Conservation (phyloP, 2,888 invertebrate genomes). For the Dendrolimus pini region DNA sequence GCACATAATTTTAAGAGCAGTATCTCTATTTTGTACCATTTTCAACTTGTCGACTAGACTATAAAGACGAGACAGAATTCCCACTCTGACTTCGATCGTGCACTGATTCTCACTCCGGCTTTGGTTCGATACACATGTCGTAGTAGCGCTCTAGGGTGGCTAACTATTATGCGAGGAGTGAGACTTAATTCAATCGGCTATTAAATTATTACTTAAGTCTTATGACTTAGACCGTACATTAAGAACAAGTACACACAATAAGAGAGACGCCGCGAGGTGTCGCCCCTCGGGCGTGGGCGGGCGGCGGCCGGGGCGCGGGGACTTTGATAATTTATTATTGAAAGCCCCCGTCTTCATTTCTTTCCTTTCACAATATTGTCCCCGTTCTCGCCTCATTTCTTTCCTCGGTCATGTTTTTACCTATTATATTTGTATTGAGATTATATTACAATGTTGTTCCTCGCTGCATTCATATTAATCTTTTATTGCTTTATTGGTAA, state of each 20-base stretch:
- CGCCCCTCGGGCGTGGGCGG: slow-evolving; percentile 11
- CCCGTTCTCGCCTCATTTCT: slow-evolving; percentile 45
- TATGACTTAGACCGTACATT: slow-evolving; percentile 16
- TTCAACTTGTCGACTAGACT: too few relatives aligned
- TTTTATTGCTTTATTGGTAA: background rate
- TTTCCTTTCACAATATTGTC: slow-evolving; percentile 62
- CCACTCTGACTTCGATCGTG: too few relatives aligned
- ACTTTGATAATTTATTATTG: slow-evolving; percentile 69
- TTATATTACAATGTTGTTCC: slow-evolving; percentile 4
- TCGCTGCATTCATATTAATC: background rate
- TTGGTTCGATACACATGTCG: too few relatives aligned
- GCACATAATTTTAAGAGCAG: too few relatives aligned
- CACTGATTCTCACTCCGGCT: too few relatives aligned
- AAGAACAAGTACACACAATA: slow-evolving; percentile 53
- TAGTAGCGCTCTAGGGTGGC: too few relatives aligned
- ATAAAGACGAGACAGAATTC: too few relatives aligned
- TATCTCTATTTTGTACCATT: too few relatives aligned
- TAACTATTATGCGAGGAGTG: too few relatives aligned
- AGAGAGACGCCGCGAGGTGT: slow-evolving; percentile 59
- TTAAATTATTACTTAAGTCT: background rate
- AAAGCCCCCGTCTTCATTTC: slow-evolving; percentile 48
- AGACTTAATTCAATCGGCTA: too few relatives aligned
- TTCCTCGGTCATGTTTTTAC: slow-evolving; percentile 13
- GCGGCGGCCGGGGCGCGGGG: background rate
- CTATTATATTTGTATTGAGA: slow-evolving; percentile 14